Evolutionary conservation across 1,140 invertebrate species (phyloP).

Genomic region (Scaptomyza pallida): DNA sequence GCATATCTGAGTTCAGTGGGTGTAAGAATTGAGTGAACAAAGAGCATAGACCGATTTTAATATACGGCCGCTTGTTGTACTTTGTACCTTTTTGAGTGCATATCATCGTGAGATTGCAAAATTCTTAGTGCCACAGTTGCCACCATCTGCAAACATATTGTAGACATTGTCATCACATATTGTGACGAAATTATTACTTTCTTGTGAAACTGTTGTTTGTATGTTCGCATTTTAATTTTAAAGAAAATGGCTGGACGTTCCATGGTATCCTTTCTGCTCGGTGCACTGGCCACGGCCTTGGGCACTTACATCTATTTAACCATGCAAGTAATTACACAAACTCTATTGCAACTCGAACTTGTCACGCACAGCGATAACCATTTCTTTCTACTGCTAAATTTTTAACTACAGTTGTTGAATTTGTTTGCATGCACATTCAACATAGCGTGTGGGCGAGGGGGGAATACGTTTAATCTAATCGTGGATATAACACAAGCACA

Average conservation of each 20-base stretch:
- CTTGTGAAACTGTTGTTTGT: constrained; percentile 55
- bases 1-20: constrained; percentile 17
- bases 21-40: constrained; percentile 7
- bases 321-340: constrained; percentile 72
- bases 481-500: neutral
- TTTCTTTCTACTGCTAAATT: constrained; percentile 1
- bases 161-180: neutral
- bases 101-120: constrained; percentile 73
- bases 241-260: constrained; percentile 62
- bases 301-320: constrained; percentile 76
- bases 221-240: constrained; percentile 10
- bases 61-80: constrained; percentile 36
- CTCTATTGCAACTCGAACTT: constrained; percentile 3
- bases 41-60: constrained; percentile 12
- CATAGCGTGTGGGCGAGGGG: neutral
- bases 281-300: constrained; percentile 72
- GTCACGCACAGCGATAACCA: constrained; percentile 11
- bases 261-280: constrained; percentile 69
- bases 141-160: constrained; percentile 20
- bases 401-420: constrained; percentile 7
- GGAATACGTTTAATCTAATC: constrained; percentile 14
- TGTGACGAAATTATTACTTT: no score
- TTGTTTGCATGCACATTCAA: constrained; percentile 60
- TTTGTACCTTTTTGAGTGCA: constrained; percentile 53
- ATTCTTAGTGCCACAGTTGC: constrained; percentile 31